Conservation (phyloP, 2,797 vertebrate species). For the Alosa sapidissima region DNA sequence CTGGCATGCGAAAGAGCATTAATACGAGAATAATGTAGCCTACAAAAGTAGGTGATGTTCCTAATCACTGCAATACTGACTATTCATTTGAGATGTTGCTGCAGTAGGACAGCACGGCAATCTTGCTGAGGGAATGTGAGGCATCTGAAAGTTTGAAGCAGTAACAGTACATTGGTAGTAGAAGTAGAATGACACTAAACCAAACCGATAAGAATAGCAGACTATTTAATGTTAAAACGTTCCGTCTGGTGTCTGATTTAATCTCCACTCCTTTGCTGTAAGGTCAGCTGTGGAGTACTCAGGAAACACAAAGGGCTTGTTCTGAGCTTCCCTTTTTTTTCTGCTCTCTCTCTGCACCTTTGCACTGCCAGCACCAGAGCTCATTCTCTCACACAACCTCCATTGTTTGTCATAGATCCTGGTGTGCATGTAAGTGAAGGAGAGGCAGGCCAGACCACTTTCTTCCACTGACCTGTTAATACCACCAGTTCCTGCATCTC, state of each 20-base stretch:
- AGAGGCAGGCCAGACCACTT: not conserved
- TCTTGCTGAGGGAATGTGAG: not conserved
- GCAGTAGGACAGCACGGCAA: not conserved
- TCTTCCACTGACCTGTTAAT: slow-evolving; percentile 8
- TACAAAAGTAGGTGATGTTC: not conserved
- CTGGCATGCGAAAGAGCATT: not conserved
- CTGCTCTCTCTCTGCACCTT: not conserved
- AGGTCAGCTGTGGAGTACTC: not conserved
- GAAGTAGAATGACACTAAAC: not conserved
- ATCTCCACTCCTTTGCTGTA: not conserved
- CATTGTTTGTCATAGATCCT: not conserved
- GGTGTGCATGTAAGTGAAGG: not conserved
- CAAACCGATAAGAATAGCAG: too few species aligned
- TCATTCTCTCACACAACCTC: not conserved
- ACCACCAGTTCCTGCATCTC: not conserved
- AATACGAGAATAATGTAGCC: not conserved
- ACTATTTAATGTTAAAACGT: too few species aligned
- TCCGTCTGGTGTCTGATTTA: not conserved
- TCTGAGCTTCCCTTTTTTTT: not conserved
- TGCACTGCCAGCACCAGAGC: not conserved
- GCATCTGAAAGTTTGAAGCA: not conserved
- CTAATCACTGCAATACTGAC: not conserved
- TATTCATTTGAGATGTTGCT: not conserved
- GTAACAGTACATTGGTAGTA: not conserved
- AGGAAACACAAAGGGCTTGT: not conserved